Percentiles rank a stretch among this genome's conserved stretches.
Evolutionary conservation across 2,797 vertebrate genomes (phyloP).

Genomic region (Sternarchorhynchus goeldii): DNA sequence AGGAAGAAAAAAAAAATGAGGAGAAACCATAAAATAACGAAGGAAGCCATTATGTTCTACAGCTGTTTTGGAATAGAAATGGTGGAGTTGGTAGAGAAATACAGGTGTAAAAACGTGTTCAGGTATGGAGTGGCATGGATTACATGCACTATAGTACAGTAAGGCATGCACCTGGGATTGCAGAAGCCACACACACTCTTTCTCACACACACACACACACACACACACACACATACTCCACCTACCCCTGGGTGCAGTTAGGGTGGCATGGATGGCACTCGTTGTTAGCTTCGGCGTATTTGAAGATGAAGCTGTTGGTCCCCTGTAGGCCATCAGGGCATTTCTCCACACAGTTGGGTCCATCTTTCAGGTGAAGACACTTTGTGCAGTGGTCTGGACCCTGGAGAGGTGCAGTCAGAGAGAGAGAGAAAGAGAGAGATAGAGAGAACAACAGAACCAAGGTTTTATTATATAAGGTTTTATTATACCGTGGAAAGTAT

Average conservation of each 20-base stretch:
- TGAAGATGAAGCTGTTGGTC: conserved; percentile 95
- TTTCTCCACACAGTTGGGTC: conserved; percentile 95
- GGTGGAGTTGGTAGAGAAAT: too few species aligned
- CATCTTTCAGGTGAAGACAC: conserved; percentile 95
- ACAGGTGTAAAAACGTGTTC: too few species aligned
- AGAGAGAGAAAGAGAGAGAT: too few species aligned
- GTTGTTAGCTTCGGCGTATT: conserved; percentile 91
- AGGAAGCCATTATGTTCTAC: too few species aligned
- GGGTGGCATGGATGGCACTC: conserved; percentile 93
- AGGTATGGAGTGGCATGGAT: too few species aligned
- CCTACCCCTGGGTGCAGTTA: conserved; percentile 97
- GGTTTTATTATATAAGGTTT: too few species aligned
- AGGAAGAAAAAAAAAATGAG: neutral
- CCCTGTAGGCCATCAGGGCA: conserved; percentile 94
- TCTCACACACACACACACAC: conserved; percentile 18
- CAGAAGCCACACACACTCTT: neutral
- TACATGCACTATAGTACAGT: too few species aligned
- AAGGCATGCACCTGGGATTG: neutral
- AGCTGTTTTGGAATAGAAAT: too few species aligned
- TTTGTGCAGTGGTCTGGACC: conserved; percentile 92
- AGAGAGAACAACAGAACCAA: too few species aligned
- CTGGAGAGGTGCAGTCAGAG: conserved; percentile 64
- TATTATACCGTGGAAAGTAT: too few species aligned
- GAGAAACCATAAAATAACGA: neutral
- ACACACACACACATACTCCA: conserved; percentile 2